phyloP scores from a whole-genome alignment of 2,888 invertebrate species.

The Yponomeuta evonymella region DNA sequence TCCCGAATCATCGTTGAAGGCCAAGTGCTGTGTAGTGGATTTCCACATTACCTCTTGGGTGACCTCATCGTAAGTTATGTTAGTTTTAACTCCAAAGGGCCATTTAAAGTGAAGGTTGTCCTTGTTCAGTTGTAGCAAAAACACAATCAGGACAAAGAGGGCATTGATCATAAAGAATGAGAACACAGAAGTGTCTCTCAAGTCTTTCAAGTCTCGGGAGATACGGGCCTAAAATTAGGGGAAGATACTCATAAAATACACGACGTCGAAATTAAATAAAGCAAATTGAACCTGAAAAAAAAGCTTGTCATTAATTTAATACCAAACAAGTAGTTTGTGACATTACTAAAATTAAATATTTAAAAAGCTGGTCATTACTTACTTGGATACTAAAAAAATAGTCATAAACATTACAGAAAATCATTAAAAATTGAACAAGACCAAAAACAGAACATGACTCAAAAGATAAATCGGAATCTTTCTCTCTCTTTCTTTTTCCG shows the following conservation, averaged over 20 bases:
- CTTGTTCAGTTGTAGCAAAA: constrained; percentile 98
- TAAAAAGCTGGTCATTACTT: too few relatives aligned
- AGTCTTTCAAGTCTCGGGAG: constrained; percentile 92
- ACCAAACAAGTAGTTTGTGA: neutral
- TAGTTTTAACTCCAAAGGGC: constrained; percentile 96
- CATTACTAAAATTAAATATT: too few relatives aligned
- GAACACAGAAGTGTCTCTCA: constrained; percentile 96
- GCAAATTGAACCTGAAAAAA: constrained; percentile 21
- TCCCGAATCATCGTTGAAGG: constrained; percentile 71
- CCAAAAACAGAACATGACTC: too few relatives aligned
- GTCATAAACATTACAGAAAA: too few relatives aligned
- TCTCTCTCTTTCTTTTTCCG: too few relatives aligned
- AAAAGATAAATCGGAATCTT: too few relatives aligned
- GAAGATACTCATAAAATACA: constrained; percentile 36
- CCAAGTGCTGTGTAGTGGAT: constrained; percentile 55
- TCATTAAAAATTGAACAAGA: too few relatives aligned
- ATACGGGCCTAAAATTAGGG: constrained; percentile 89
- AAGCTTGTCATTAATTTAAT: constrained; percentile 6
- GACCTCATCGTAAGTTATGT: constrained; percentile 92
- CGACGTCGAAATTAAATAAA: constrained; percentile 28
- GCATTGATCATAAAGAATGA: constrained; percentile 99
- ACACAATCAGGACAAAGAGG: constrained; percentile 98
- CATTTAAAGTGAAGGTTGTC: constrained; percentile 96
- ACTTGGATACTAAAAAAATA: too few relatives aligned
- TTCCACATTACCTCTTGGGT: constrained; percentile 91